Evolutionary conservation across 2,113 vertebrate species (phyloP).

Genomic region (Dromiciops gliroides): DNA sequence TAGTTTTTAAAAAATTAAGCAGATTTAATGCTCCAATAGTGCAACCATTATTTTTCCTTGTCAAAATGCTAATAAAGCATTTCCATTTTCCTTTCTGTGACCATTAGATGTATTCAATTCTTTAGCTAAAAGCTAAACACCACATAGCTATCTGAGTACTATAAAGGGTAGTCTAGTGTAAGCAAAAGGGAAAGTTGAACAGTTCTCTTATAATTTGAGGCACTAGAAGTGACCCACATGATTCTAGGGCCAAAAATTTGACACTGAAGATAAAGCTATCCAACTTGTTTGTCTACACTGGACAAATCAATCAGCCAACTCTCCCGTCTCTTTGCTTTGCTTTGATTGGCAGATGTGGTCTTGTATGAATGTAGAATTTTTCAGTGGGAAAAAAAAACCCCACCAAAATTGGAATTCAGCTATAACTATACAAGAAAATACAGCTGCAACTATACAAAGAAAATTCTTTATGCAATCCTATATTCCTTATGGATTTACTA

Average conservation of each 20-base stretch:
- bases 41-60: constrained; percentile 28
- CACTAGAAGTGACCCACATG: constrained; percentile 23
- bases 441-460: neutral
- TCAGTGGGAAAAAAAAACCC: constrained; percentile 31
- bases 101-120: neutral
- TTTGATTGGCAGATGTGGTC: constrained; percentile 14
- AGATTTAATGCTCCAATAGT: constrained; percentile 22
- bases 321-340: neutral
- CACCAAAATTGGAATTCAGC: constrained; percentile 23
- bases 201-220: constrained; percentile 28
- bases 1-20: neutral
- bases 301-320: constrained; percentile 19
- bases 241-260: neutral
- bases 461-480: neutral
- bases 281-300: neutral
- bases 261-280: neutral
- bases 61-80: constrained; percentile 27
- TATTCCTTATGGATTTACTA: constrained; percentile 36
- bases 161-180: neutral
- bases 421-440: constrained; percentile 10
- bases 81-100: neutral
- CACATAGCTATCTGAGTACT: neutral
- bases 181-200: constrained; percentile 12
- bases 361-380: neutral
- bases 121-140: constrained; percentile 44